These are phyloP conservation scores for Diplazon laetatorius DNA, from an alignment of 2,888 invertebrate genomes.

Conservation along the genomic window DNA sequence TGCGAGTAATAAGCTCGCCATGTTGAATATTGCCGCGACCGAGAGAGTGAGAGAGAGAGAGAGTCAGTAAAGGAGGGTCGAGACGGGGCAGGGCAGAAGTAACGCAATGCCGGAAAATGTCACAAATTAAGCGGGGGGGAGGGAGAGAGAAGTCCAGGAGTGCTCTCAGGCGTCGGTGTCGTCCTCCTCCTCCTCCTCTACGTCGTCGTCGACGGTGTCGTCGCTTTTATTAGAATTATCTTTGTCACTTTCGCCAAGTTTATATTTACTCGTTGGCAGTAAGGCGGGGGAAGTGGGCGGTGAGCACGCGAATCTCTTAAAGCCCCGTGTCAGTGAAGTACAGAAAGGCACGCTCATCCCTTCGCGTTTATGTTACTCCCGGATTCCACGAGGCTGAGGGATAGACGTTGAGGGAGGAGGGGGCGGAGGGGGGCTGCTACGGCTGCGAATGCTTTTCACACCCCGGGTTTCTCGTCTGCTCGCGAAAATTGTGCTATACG, in stretches of 20 bases:
- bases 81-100: slow-evolving; percentile 66
- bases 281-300: slow-evolving; percentile 20
- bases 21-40: neutral
- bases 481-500: slow-evolving; percentile 34
- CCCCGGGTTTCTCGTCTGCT: slow-evolving; percentile 34
- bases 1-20: slow-evolving; percentile 18
- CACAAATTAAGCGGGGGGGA: slow-evolving; percentile 82
- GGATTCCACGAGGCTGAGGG: no score
- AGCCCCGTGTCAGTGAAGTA: slow-evolving; percentile 71
- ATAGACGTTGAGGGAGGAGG: no score
- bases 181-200: slow-evolving; percentile 69
- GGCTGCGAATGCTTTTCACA: slow-evolving; percentile 39
- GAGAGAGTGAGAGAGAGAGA: slow-evolving; percentile 24
- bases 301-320: slow-evolving; percentile 78
- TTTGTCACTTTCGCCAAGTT: slow-evolving; percentile 82
- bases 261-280: slow-evolving; percentile 80
- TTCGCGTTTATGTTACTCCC: slow-evolving; percentile 39
- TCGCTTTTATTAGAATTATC: slow-evolving; percentile 83
- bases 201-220: slow-evolving; percentile 67
- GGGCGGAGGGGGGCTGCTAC: slow-evolving; percentile 46
- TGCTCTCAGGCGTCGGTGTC: slow-evolving; percentile 76
- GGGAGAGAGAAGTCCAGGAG: slow-evolving; percentile 75
- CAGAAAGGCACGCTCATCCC: slow-evolving; percentile 46
- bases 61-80: slow-evolving; percentile 17
- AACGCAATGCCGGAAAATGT: slow-evolving; percentile 81